phyloP scores from a whole-genome alignment of 2,113 vertebrate genomes.

The Chascanopsetta lugubris region DNA sequence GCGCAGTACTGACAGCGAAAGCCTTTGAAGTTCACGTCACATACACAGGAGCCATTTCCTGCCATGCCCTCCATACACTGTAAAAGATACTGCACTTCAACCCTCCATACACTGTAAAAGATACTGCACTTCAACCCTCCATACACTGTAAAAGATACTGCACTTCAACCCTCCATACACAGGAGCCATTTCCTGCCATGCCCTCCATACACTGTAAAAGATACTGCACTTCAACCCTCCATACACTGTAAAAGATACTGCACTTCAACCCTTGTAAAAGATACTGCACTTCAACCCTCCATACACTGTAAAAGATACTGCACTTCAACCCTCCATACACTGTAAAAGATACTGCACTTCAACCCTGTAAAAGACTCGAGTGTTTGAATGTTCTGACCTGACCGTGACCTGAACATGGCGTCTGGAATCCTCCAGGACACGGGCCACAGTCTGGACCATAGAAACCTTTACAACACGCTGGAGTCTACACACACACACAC shows the following conservation, averaged over 20 bases:
- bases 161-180: too few relatives aligned
- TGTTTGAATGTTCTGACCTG: too few relatives aligned
- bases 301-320: constrained; percentile 85
- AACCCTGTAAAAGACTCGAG: neutral
- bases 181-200: constrained; percentile 85
- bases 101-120: neutral
- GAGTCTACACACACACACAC: constrained; percentile 72
- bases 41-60: constrained; percentile 88
- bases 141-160: too few relatives aligned
- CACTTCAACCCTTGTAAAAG: too few relatives aligned
- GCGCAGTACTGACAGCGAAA: constrained; percentile 89
- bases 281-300: too few relatives aligned
- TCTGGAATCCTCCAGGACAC: constrained; percentile 87
- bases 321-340: constrained; percentile 86
- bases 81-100: neutral
- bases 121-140: too few relatives aligned
- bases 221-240: neutral
- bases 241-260: neutral
- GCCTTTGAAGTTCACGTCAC: constrained; percentile 84
- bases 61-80: constrained; percentile 84
- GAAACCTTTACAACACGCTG: constrained; percentile 90
- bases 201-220: constrained; percentile 83
- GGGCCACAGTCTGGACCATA: constrained; percentile 87
- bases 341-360: neutral
- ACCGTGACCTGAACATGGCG: constrained; percentile 87